These are phyloP conservation scores for Vidua macroura DNA, from an alignment of 2,113 vertebrate species.

Conservation along the genomic window DNA sequence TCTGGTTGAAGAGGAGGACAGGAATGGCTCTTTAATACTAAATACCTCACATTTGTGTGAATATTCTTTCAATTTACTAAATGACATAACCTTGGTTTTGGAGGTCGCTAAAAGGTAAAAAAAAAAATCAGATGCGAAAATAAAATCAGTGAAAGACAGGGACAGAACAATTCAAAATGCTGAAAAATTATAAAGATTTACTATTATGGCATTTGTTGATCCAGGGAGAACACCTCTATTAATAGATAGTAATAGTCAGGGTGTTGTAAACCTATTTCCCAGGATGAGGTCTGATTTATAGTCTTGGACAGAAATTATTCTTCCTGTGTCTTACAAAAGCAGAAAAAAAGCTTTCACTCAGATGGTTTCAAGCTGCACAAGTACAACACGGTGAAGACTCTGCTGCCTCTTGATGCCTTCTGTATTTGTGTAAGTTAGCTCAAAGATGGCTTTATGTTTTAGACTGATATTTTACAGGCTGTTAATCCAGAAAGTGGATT, in stretches of 20 bases:
- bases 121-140: background rate
- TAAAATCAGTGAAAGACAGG: background rate
- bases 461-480: conserved; percentile 28
- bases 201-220: background rate
- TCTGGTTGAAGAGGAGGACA: background rate
- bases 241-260: background rate
- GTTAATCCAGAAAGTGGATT: conserved; percentile 50
- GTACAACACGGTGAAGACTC: background rate
- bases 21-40: background rate
- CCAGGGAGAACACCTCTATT: background rate
- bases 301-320: conserved; percentile 1
- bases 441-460: conserved; percentile 30
- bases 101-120: background rate
- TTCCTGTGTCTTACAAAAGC: background rate
- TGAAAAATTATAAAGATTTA: background rate
- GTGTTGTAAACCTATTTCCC: background rate
- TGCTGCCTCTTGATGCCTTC: background rate
- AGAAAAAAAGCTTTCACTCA: background rate
- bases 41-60: background rate
- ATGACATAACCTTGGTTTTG: background rate
- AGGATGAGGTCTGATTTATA: conserved; percentile 14
- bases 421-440: background rate
- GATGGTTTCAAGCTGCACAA: conserved; percentile 6
- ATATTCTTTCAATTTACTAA: background rate
- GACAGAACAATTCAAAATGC: background rate